Evolutionary conservation across 2,113 vertebrate genomes (phyloP), one percentile per base, ranked within the genome.

Genomic region (Raja brachyura): DNA sequence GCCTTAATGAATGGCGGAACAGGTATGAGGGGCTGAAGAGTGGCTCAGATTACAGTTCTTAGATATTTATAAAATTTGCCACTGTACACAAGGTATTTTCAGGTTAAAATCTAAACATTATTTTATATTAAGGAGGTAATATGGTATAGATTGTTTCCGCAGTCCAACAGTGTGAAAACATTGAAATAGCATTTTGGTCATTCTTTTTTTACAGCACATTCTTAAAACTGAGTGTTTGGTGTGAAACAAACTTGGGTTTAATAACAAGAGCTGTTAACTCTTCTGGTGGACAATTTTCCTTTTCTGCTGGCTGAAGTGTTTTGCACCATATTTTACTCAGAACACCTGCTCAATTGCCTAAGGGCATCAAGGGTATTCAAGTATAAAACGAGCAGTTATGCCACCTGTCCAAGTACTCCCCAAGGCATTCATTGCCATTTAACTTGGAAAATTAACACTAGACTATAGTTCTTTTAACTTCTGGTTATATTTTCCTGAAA

Each of bases 341-440:
- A 86, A 86, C 83, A 86, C 83, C 56, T 86, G 83, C 83, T 63
- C 10, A 61, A 28, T 86, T 86, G 54, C 83, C 83, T 86, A 28
- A 86, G 59, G 83, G 83, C 54, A 86, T 9, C 83, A 86, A 5
- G 39, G 59, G 83, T 61, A 56, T 63, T 86, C 22, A 86, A 25
- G 25, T 86, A n/a, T 86, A 59, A 86, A 86, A 86, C 83, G 61
- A 63, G 83, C 56, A 61, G 59, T 31, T 86, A 86, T 25, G 10
- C 83, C 25, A 86, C 25, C 83, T 86, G 83, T 86, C 77, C 39
- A 10, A 86, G 83, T 63, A 86, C 11, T n/a, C 56, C 39, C 54
- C 14, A 56, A 14, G 28, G 25, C 83, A 86, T 28, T 20, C 11
- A 56, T 28, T 61, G 20, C 59, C 59, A 86, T 56, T 54, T 81